Evolutionary conservation across 2,797 vertebrate species (phyloP).

Genomic region (Epinephelus awoara): DNA sequence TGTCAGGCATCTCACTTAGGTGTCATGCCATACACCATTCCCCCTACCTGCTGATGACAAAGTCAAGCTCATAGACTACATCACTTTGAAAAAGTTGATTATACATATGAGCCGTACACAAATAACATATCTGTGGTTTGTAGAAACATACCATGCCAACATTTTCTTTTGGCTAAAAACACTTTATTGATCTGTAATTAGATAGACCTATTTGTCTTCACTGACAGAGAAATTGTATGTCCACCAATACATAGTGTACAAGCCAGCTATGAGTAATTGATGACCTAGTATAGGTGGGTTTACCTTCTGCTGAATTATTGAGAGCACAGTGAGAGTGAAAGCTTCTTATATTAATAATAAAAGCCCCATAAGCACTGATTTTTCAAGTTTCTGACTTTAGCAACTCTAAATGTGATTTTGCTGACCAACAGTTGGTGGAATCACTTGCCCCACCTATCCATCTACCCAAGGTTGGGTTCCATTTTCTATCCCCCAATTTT

Average conservation of each 20-base stretch:
- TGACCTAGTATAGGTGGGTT: conserved; percentile 21
- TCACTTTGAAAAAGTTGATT: no score
- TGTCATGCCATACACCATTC: no score
- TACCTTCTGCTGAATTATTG: background rate
- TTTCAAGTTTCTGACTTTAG: background rate
- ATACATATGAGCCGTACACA: no score
- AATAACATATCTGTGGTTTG: no score
- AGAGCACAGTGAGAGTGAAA: background rate
- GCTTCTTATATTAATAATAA: no score
- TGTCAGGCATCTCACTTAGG: no score
- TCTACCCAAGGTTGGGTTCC: background rate
- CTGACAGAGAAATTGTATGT: background rate
- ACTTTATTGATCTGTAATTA: background rate
- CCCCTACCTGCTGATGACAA: no score
- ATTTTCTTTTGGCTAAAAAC: no score
- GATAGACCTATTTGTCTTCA: conserved; percentile 3
- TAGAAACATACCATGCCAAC: no score
- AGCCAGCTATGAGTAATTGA: conserved; percentile 16
- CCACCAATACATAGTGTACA: background rate
- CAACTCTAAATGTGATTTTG: background rate
- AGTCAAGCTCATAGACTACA: no score
- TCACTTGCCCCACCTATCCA: background rate
- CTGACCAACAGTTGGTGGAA: background rate
- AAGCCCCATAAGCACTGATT: background rate
- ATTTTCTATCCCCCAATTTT: background rate